Percentiles rank a stretch among this genome's conserved stretches.
Conservation (phyloP, 2,888 invertebrate genomes). For the Lithophane leautieri region DNA sequence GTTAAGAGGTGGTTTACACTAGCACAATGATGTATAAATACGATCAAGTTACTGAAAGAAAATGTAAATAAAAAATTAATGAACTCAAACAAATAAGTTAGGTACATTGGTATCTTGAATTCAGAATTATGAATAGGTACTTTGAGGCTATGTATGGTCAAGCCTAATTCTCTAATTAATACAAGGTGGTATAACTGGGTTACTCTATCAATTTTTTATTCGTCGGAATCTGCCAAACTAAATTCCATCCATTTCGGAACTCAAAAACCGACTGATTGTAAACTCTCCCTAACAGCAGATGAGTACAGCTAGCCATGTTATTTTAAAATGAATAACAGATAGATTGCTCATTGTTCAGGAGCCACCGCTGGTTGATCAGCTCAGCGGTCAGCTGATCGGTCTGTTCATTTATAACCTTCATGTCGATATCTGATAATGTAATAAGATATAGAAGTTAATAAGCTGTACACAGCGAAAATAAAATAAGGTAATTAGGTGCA, state of each 20-base stretch:
- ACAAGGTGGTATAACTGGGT: background rate
- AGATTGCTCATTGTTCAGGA: conserved; percentile 51
- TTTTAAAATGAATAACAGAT: conserved; percentile 42
- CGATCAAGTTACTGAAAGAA: background rate
- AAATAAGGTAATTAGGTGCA: conserved; percentile 5
- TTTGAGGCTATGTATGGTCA: background rate
- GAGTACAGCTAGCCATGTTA: conserved; percentile 16
- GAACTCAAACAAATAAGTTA: background rate
- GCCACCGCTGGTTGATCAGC: conserved; percentile 9
- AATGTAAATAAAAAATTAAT: background rate
- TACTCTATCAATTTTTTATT: no score
- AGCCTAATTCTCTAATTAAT: background rate
- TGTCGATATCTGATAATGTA: conserved; percentile 34
- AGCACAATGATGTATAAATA: background rate
- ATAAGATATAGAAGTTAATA: background rate
- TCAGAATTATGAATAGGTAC: background rate
- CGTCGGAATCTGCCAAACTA: background rate
- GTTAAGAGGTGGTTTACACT: conserved; percentile 29
- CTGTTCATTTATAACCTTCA: conserved; percentile 42
- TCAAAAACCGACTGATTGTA: conserved; percentile 24
- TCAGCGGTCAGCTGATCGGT: conserved; percentile 26
- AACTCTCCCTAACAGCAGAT: conserved; percentile 15
- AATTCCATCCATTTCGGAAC: background rate
- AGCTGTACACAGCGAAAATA: conserved; percentile 21
- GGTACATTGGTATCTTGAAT: background rate